phyloP scores from a whole-genome alignment of 1,140 invertebrate species.

The Drosophila lowei region DNA sequence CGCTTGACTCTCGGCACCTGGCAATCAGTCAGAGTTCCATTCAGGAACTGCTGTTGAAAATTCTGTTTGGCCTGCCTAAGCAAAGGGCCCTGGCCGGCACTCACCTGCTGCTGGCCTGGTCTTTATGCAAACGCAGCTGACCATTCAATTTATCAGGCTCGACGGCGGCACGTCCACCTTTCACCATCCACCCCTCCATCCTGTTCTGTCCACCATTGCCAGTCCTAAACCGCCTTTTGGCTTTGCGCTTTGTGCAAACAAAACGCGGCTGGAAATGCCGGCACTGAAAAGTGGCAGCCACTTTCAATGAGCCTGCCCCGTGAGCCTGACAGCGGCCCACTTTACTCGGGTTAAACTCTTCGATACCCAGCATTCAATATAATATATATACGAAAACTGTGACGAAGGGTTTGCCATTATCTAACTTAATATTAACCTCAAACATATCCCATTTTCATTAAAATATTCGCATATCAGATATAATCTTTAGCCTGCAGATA shows the following conservation, averaged over 20 bases:
- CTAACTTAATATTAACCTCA: no score
- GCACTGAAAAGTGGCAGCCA: slow-evolving; percentile 54
- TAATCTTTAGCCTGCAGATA: no score
- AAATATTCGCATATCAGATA: not conserved
- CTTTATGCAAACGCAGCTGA: slow-evolving; percentile 72
- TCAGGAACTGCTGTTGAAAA: slow-evolving; percentile 24
- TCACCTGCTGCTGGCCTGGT: slow-evolving; percentile 28
- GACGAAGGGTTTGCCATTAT: no score
- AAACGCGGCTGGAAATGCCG: slow-evolving; percentile 52
- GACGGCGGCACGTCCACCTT: slow-evolving; percentile 18
- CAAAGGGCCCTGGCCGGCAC: slow-evolving; percentile 14
- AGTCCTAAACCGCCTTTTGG: slow-evolving; percentile 45
- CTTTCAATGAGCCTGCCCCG: slow-evolving; percentile 50
- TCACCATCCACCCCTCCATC: not conserved
- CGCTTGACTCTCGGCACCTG: slow-evolving; percentile 2
- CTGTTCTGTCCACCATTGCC: not conserved
- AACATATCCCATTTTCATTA: no score
- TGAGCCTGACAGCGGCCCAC: no score
- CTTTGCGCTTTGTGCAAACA: slow-evolving; percentile 70
- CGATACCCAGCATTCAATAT: slow-evolving; percentile 4
- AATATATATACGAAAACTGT: not conserved
- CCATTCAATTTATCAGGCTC: slow-evolving; percentile 80
- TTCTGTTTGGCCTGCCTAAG: slow-evolving; percentile 54
- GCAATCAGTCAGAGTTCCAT: slow-evolving; percentile 42
- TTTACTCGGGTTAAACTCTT: not conserved